Conservation (phyloP, 1,140 invertebrate genomes). For the Piezodorus guildinii region DNA sequence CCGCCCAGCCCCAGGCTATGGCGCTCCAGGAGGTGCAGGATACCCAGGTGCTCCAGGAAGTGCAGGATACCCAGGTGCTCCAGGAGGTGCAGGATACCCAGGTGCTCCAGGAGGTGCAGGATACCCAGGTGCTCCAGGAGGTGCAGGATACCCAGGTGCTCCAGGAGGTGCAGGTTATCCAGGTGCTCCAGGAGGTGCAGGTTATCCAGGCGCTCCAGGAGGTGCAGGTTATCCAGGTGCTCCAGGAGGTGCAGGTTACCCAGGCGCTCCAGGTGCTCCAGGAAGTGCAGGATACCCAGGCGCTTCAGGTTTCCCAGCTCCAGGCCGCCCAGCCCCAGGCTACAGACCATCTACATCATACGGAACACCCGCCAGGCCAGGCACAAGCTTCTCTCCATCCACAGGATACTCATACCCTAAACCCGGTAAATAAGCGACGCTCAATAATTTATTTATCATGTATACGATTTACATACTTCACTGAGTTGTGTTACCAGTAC, state of each 20-base stretch:
- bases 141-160: conserved; percentile 9
- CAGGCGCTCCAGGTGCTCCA: neutral
- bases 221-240: neutral
- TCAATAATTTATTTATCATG: conserved; percentile 7
- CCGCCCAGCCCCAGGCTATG: conserved; percentile 19
- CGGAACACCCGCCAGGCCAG: neutral
- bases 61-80: conserved; percentile 3
- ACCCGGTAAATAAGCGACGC: conserved; percentile 10
- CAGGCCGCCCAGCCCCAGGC: neutral
- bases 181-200: neutral
- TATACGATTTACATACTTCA: neutral
- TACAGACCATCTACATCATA: neutral
- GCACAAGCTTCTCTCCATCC: neutral
- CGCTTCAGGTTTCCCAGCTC: neutral
- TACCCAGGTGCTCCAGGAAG: neutral
- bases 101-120: conserved; percentile 16
- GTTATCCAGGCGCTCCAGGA: conserved; percentile 13
- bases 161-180: neutral
- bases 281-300: conserved; percentile 8
- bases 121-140: conserved; percentile 2
- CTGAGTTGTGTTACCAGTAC: neutral
- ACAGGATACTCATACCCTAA: conserved; percentile 7
- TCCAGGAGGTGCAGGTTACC: neutral
- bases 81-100: conserved; percentile 13
- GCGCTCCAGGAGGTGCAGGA: conserved; percentile 1